Evolutionary conservation across 2,888 invertebrate species (phyloP).

Genomic region (Dioctria rufipes): DNA sequence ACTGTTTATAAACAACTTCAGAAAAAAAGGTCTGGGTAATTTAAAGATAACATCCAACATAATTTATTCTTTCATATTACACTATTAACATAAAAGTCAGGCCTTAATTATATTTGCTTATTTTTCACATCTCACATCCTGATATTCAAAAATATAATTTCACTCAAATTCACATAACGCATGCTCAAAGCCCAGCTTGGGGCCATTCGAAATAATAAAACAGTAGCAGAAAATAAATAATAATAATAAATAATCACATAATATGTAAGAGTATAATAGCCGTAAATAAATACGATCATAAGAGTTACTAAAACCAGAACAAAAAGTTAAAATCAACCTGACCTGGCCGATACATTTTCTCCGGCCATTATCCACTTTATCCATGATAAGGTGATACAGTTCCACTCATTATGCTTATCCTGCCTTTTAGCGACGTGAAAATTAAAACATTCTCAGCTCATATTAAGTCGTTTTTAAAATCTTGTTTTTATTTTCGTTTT

Average conservation of each 20-base stretch:
- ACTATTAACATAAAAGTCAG: conserved; percentile 2
- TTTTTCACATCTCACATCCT: neutral
- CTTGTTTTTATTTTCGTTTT: neutral
- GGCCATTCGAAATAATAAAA: neutral
- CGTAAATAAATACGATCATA: neutral
- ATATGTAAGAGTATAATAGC: neutral
- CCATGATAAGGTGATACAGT: conserved; percentile 29
- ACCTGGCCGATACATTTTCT: neutral
- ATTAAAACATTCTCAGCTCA: conserved; percentile 48
- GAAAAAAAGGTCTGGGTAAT: too few species aligned
- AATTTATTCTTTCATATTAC: neutral
- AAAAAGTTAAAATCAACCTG: neutral
- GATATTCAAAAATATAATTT: conserved; percentile 1
- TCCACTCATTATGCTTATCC: conserved; percentile 21
- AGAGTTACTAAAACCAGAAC: neutral
- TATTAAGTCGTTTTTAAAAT: conserved; percentile 34
- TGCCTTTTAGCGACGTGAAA: conserved; percentile 38
- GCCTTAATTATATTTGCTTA: too few species aligned
- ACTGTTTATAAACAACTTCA: too few species aligned
- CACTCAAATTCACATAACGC: neutral
- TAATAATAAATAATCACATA: conserved; percentile 15
- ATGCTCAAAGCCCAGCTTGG: neutral
- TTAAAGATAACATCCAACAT: neutral
- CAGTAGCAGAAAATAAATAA: conserved; percentile 34
- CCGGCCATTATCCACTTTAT: conserved; percentile 30